phyloP scores from a whole-genome alignment of 2,888 invertebrate species.

The Teinopalpus imperialis region DNA sequence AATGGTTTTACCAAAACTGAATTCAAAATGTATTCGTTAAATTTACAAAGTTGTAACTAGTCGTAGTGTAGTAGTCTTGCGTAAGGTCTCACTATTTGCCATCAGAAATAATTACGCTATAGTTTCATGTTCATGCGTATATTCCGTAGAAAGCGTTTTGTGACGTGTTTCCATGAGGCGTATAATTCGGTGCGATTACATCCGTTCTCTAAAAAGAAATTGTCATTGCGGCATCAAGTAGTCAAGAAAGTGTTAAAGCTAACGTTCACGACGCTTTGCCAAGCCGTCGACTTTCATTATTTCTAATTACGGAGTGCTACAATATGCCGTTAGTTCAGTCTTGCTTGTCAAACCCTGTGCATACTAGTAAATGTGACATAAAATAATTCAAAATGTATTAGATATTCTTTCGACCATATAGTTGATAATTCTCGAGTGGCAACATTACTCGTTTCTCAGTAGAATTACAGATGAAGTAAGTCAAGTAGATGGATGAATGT shows the following conservation, averaged over 20 bases:
- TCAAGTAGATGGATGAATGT: too few relatives aligned
- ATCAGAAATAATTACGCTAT: not conserved
- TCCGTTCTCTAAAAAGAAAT: slow-evolving; percentile 35
- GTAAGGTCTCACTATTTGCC: too few relatives aligned
- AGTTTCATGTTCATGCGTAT: slow-evolving; percentile 5
- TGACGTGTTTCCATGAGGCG: slow-evolving; percentile 47
- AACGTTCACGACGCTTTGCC: slow-evolving; percentile 16
- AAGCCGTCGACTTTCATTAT: slow-evolving; percentile 25
- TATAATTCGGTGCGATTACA: slow-evolving; percentile 52
- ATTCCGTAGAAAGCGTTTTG: slow-evolving; percentile 40
- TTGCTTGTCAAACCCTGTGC: not conserved
- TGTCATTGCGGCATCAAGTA: slow-evolving; percentile 25
- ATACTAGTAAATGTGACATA: not conserved
- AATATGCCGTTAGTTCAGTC: slow-evolving; percentile 1
- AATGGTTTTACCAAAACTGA: too few relatives aligned
- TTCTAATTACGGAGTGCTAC: slow-evolving; percentile 25
- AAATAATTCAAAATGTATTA: too few relatives aligned
- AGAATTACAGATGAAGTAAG: too few relatives aligned
- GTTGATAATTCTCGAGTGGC: too few relatives aligned
- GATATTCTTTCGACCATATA: too few relatives aligned
- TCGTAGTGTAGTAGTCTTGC: too few relatives aligned
- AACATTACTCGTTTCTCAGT: too few relatives aligned
- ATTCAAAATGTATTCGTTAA: too few relatives aligned
- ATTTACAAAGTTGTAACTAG: too few relatives aligned
- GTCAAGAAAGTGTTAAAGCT: slow-evolving; percentile 34